Evolutionary conservation across 2,888 invertebrate species (phyloP).

Genomic region (Platycheirus albimanus): DNA sequence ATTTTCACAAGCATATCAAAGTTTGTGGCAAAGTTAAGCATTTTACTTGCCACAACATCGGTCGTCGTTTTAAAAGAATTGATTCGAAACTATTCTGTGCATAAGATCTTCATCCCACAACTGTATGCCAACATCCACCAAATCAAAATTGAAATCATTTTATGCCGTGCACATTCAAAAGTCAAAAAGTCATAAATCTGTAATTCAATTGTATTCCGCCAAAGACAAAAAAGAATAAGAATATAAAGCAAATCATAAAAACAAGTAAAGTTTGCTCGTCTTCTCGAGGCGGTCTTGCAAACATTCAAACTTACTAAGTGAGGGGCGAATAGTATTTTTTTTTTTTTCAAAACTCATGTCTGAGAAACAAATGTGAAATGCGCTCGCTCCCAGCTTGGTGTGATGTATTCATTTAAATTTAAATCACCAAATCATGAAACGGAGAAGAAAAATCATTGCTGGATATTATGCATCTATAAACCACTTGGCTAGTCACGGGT

Average conservation of each 20-base stretch:
- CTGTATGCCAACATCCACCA: constrained; percentile 15
- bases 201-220: constrained; percentile 44
- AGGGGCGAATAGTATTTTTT: constrained; percentile 28
- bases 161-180: constrained; percentile 8
- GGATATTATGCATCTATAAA: constrained; percentile 30
- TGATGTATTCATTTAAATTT: constrained; percentile 73
- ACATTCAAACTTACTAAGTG: constrained; percentile 47
- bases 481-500: constrained; percentile 52
- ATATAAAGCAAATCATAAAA: constrained; percentile 13
- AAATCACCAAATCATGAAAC: constrained; percentile 68
- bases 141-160: constrained; percentile 1
- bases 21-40: no score
- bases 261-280: constrained; percentile 4
- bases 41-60: no score
- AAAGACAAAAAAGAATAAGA: not conserved
- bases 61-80: no score
- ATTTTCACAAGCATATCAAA: no score
- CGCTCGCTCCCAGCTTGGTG: constrained; percentile 54
- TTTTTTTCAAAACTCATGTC: constrained; percentile 10
- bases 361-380: constrained; percentile 7
- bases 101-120: not conserved
- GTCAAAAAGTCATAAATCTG: constrained; percentile 49
- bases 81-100: no score
- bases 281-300: constrained; percentile 52
- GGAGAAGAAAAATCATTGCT: constrained; percentile 45